A percentile compares a stretch with the other conserved stretches of the same genome.
Evolutionary conservation across 1,140 invertebrate species (phyloP).

Genomic region (Nilaparvata lugens): DNA sequence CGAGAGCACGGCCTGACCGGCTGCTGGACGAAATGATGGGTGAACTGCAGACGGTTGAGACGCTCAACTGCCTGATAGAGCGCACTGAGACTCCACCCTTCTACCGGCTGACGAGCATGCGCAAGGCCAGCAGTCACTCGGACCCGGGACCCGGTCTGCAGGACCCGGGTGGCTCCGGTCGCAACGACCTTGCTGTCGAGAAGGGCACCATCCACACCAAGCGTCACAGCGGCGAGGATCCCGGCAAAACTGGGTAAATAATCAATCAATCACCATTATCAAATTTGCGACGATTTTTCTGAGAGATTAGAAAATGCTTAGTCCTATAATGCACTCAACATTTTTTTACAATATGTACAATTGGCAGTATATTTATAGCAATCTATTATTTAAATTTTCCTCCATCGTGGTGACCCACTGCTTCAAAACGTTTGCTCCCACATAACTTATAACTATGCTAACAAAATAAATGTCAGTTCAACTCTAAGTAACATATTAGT

Average conservation of each 20-base stretch:
- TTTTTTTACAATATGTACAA: too few relatives aligned
- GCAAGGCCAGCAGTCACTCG: conserved; percentile 75
- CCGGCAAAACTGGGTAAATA: conserved; percentile 43
- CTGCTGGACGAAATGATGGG: conserved; percentile 94
- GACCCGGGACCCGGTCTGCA: conserved; percentile 28
- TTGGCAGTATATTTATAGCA: too few relatives aligned
- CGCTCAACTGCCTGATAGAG: conserved; percentile 88
- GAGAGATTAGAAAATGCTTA: too few relatives aligned
- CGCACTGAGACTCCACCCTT: conserved; percentile 95
- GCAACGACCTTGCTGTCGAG: conserved; percentile 53
- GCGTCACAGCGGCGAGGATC: conserved; percentile 83
- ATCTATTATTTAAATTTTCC: too few relatives aligned
- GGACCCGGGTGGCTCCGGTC: conserved; percentile 18
- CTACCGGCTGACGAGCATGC: conserved; percentile 82
- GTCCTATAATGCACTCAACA: too few relatives aligned
- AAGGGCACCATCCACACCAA: conserved; percentile 95
- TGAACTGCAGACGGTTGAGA: conserved; percentile 93
- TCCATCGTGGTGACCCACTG: too few relatives aligned
- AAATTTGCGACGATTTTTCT: too few relatives aligned
- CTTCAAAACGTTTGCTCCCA: too few relatives aligned
- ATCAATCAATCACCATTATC: too few relatives aligned
- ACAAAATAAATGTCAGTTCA: too few relatives aligned
- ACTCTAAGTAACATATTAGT: too few relatives aligned
- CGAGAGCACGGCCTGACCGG: conserved; percentile 77
- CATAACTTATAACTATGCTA: too few relatives aligned